Conservation (phyloP, 1,140 invertebrate genomes). For the Cecropterus lyciades region DNA sequence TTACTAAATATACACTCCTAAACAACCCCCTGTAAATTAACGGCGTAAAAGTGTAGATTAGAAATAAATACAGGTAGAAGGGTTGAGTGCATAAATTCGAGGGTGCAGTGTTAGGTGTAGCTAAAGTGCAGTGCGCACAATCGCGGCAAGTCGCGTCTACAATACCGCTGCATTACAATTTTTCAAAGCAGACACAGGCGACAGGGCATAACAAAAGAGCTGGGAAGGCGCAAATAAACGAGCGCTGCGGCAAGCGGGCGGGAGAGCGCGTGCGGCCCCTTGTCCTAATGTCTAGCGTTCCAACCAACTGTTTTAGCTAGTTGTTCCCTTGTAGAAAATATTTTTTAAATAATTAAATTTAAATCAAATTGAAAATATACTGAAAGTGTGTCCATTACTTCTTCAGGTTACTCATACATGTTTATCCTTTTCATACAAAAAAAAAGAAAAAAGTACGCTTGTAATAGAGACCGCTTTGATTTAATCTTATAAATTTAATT, state of each 20-base stretch:
- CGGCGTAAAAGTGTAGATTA: not conserved
- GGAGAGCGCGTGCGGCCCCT: slow-evolving; percentile 46
- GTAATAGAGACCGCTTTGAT: too few relatives aligned
- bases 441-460: too few relatives aligned
- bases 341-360: slow-evolving; percentile 15
- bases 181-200: slow-evolving; percentile 79
- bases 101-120: slow-evolving; percentile 36
- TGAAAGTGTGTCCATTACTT: not conserved
- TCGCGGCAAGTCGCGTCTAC: slow-evolving; percentile 65
- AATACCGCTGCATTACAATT: slow-evolving; percentile 78
- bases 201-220: slow-evolving; percentile 80
- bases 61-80: slow-evolving; percentile 28
- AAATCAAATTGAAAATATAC: not conserved
- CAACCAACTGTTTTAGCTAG: slow-evolving; percentile 43
- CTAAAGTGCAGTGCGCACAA: slow-evolving; percentile 55
- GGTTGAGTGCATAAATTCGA: slow-evolving; percentile 37
- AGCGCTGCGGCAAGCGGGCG: slow-evolving; percentile 68
- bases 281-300: slow-evolving; percentile 58
- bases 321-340: slow-evolving; percentile 12
- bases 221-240: slow-evolving; percentile 80
- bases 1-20: not conserved
- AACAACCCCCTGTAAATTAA: not conserved
- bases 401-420: not conserved
- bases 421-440: too few relatives aligned
- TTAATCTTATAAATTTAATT: too few relatives aligned